Evolutionary conservation across 2,888 invertebrate genomes (phyloP).

Genomic region (Phalera bucephala): DNA sequence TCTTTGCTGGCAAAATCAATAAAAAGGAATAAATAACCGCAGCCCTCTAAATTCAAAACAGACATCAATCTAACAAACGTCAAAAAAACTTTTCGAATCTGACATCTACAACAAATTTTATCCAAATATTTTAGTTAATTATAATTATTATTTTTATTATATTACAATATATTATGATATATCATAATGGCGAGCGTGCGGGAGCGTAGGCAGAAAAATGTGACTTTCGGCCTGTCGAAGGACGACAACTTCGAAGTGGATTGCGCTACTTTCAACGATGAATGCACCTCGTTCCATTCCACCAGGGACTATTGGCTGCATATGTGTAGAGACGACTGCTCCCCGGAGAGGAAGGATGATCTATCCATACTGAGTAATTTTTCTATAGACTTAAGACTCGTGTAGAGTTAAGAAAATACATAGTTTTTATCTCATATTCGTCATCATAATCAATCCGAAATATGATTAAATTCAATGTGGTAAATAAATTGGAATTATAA

Average conservation of each 20-base stretch:
- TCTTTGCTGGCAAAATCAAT: too few species aligned
- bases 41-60: conserved; percentile 9
- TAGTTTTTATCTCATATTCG: too few species aligned
- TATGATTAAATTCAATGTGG: too few species aligned
- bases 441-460: too few species aligned
- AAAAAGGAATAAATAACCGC: conserved; percentile 2
- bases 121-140: conserved; percentile 44
- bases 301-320: conserved; percentile 69
- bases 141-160: conserved; percentile 36
- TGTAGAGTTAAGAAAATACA: too few species aligned
- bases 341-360: conserved; percentile 34
- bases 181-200: conserved; percentile 44
- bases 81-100: conserved; percentile 26
- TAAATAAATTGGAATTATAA: too few species aligned
- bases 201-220: conserved; percentile 60
- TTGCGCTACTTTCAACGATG: conserved; percentile 38
- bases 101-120: conserved; percentile 34
- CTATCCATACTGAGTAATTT: conserved; percentile 37
- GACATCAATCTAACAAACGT: conserved; percentile 11
- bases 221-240: conserved; percentile 64
- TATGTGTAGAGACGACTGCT: conserved; percentile 33
- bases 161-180: conserved; percentile 30
- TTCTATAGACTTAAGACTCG: too few species aligned
- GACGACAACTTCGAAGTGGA: conserved; percentile 60
- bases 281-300: conserved; percentile 53